These are phyloP conservation scores for Spodoptera exigua DNA, from an alignment of 2,888 invertebrate species.

Conservation along the genomic window DNA sequence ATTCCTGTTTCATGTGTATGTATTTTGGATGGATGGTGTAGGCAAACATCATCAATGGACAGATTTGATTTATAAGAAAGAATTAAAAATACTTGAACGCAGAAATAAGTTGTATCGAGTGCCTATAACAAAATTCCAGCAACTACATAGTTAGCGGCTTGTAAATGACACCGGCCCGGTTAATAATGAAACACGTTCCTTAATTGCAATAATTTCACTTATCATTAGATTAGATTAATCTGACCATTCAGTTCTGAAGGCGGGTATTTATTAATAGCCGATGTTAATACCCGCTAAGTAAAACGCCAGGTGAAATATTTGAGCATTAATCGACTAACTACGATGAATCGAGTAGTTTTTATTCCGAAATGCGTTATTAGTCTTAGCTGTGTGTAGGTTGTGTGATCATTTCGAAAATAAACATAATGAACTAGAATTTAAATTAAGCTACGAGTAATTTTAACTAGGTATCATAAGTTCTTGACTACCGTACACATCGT, in stretches of 20 bases:
- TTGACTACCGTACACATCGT: not conserved
- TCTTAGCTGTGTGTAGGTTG: conserved; percentile 4
- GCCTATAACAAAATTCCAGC: conserved; percentile 11
- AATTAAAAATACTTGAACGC: not conserved
- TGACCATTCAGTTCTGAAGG: conserved; percentile 29
- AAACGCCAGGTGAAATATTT: conserved; percentile 24
- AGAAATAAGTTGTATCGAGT: not conserved
- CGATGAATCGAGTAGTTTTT: conserved; percentile 19
- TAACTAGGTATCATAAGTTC: too few species aligned
- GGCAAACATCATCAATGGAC: too few species aligned
- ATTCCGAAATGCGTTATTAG: conserved; percentile 33
- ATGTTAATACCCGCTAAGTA: conserved; percentile 25
- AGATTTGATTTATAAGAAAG: too few species aligned
- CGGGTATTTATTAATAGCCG: conserved; percentile 36
- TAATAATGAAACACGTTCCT: conserved; percentile 52
- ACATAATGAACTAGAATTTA: too few species aligned
- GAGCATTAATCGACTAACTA: conserved; percentile 37
- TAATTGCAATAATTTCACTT: conserved; percentile 56
- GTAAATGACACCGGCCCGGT: conserved; percentile 22
- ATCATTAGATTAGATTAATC: conserved; percentile 59
- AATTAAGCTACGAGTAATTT: too few species aligned
- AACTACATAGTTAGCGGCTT: too few species aligned
- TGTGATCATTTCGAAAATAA: too few species aligned
- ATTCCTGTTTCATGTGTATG: too few species aligned
- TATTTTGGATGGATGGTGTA: too few species aligned